A percentile compares a stretch with the other conserved stretches of the same genome.
These are phyloP conservation scores for Pterocles gutturalis DNA, from an alignment of 2,113 vertebrate genomes.

Conservation along the genomic window DNA sequence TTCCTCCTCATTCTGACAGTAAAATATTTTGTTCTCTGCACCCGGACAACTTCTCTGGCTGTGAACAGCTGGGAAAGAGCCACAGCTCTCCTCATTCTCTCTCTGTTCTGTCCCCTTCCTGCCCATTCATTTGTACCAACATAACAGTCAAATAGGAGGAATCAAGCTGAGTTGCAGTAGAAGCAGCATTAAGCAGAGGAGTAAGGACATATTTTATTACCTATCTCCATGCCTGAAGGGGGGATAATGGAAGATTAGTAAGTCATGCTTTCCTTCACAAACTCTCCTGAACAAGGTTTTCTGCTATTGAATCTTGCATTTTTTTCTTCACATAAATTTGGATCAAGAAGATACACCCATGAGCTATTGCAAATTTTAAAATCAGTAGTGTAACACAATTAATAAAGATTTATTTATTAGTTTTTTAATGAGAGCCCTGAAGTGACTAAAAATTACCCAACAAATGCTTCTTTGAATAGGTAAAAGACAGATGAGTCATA, in stretches of 20 bases:
- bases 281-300: background rate
- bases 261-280: background rate
- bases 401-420: background rate
- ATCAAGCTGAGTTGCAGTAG: background rate
- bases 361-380: background rate
- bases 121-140: background rate
- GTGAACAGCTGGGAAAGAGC: background rate
- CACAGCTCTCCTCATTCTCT: background rate
- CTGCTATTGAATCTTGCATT: background rate
- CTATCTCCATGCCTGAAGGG: background rate
- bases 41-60: background rate
- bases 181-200: background rate
- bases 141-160: background rate
- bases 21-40: background rate
- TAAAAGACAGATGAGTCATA: background rate
- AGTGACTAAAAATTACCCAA: background rate
- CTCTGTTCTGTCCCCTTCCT: background rate
- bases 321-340: background rate
- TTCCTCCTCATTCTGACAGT: background rate
- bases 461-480: background rate
- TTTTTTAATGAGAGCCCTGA: background rate
- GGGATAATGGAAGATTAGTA: background rate
- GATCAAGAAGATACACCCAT: background rate
- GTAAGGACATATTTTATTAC: background rate
- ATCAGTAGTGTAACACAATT: background rate